Evolutionary conservation across 1,140 invertebrate species (phyloP).

Genomic region (Lepidurus arcticus): DNA sequence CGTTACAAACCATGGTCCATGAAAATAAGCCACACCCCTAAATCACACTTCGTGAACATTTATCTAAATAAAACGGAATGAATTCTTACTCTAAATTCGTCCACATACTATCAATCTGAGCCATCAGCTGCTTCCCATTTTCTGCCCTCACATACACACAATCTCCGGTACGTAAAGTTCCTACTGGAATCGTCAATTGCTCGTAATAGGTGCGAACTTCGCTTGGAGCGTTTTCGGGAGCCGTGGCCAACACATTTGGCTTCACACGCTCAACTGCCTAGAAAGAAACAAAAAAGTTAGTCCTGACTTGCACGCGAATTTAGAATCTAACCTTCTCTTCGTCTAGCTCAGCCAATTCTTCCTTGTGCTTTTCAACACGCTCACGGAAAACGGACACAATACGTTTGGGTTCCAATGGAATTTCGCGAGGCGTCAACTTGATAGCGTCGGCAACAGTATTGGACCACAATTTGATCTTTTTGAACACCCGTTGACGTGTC

Average conservation of each 20-base stretch:
- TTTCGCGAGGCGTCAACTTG: slow-evolving; percentile 61
- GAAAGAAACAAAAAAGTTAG: slow-evolving; percentile 39
- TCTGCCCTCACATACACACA: slow-evolving; percentile 88
- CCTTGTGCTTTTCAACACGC: slow-evolving; percentile 80
- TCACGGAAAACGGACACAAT: slow-evolving; percentile 91
- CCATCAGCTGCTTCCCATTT: slow-evolving; percentile 76
- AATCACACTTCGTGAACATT: slow-evolving; percentile 29
- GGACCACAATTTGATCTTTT: slow-evolving; percentile 90
- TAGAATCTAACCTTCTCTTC: slow-evolving; percentile 44
- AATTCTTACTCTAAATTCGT: slow-evolving; percentile 69
- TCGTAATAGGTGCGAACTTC: slow-evolving; percentile 80
- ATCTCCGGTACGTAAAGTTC: slow-evolving; percentile 82
- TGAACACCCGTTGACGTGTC: slow-evolving; percentile 74
- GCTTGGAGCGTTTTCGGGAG: slow-evolving; percentile 37
- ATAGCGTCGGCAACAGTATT: slow-evolving; percentile 57
- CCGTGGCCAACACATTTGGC: slow-evolving; percentile 50
- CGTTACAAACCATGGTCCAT: slow-evolving; percentile 85
- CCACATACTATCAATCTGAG: slow-evolving; percentile 93
- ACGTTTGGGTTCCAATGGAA: slow-evolving; percentile 69
- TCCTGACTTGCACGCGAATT: background rate
- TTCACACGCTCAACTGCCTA: slow-evolving; percentile 67
- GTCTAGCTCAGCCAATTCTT: slow-evolving; percentile 78
- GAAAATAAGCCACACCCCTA: slow-evolving; percentile 82
- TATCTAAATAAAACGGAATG: slow-evolving; percentile 31
- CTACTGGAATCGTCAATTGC: slow-evolving; percentile 79